Percentiles rank a stretch among this genome's conserved stretches.
Conservation (phyloP, 2,113 vertebrate genomes). For the Nansenia antarctica region DNA sequence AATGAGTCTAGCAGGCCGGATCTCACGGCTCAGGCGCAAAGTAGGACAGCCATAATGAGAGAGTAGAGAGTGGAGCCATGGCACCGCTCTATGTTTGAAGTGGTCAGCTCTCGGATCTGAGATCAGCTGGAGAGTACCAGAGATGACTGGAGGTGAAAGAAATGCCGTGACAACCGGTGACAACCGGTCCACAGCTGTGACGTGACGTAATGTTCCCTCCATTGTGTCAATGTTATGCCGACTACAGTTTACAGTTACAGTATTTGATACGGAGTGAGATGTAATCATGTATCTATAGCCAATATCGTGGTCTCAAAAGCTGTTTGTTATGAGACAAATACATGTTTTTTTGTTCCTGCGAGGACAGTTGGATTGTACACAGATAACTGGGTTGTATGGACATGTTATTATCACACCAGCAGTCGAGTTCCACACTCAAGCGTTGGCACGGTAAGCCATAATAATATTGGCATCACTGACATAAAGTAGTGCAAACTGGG, state of each 20-base stretch:
- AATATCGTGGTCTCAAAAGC: neutral
- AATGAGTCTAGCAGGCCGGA: conserved; percentile 65
- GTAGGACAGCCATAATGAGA: conserved; percentile 68
- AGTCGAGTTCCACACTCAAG: neutral
- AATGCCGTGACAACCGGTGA: neutral
- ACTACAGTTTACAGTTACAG: neutral
- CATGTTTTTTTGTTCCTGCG: neutral
- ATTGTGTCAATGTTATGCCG: neutral
- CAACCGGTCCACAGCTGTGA: neutral
- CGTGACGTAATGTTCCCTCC: neutral
- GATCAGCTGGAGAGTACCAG: neutral
- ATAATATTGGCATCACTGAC: neutral
- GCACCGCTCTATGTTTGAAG: neutral
- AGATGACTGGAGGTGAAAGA: neutral
- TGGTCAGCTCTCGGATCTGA: neutral
- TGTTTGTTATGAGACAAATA: neutral
- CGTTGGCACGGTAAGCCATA: neutral
- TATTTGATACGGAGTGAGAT: neutral
- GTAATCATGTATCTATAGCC: neutral
- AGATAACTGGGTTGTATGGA: neutral
- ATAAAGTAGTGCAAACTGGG: neutral
- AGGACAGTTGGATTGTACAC: neutral
- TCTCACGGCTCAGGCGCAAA: conserved; percentile 65
- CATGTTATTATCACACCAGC: neutral
- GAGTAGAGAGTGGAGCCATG: neutral